Conservation (phyloP, 2,113 vertebrate genomes). For the Chelonoidis abingdonii region DNA sequence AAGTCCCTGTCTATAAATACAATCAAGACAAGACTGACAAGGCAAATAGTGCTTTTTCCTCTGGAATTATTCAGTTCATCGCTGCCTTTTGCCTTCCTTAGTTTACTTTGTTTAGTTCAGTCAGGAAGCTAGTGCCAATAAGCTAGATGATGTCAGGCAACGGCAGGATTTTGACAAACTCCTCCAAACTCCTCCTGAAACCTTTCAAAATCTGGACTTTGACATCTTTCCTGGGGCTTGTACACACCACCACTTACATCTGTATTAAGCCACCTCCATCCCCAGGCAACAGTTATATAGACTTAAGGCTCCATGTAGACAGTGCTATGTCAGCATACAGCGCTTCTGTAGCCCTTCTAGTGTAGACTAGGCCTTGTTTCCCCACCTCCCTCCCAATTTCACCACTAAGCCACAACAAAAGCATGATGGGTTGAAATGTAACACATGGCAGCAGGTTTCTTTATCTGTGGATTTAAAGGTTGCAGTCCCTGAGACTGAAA, state of each 20-base stretch:
- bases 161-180: slow-evolving; percentile 29
- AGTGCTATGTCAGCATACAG: no score
- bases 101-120: slow-evolving; percentile 64
- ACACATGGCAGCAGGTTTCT: neutral
- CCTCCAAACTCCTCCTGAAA: slow-evolving; percentile 11
- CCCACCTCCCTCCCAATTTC: neutral
- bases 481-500: neutral
- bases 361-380: neutral
- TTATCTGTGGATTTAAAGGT: neutral
- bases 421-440: neutral
- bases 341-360: neutral
- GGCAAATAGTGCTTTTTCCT: slow-evolving; percentile 68
- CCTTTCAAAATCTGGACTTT: neutral
- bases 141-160: slow-evolving; percentile 50
- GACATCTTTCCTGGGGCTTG: neutral
- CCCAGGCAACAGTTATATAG: no score
- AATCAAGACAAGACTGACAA: slow-evolving; percentile 70
- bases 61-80: slow-evolving; percentile 74
- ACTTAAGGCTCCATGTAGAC: no score
- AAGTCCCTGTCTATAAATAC: slow-evolving; percentile 74
- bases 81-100: slow-evolving; percentile 59
- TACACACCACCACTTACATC: neutral
- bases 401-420: neutral
- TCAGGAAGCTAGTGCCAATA: slow-evolving; percentile 12
- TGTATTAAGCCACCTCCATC: no score